Percentiles rank a stretch among this genome's conserved stretches.
phyloP scores from a whole-genome alignment of 1,140 invertebrate species.

The Polyergus mexicanus region DNA sequence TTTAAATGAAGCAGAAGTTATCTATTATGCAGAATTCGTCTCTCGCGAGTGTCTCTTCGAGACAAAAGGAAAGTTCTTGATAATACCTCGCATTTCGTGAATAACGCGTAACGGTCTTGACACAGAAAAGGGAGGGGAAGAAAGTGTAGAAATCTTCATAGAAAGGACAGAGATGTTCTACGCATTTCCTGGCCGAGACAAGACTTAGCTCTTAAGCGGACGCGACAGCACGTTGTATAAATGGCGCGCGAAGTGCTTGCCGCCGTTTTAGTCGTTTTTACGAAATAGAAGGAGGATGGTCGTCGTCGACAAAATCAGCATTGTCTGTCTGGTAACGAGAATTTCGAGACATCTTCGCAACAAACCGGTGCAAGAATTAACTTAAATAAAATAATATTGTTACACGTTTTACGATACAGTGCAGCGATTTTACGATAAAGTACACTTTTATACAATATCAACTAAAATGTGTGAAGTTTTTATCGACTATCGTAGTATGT shows the following conservation, averaged over 20 bases:
- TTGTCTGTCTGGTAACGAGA: slow-evolving; percentile 63
- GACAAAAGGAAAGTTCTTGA: slow-evolving; percentile 62
- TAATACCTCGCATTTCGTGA: slow-evolving; percentile 46
- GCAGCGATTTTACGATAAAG: not conserved
- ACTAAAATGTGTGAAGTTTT: not conserved
- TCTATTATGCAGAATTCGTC: slow-evolving; percentile 34
- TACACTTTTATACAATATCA: not conserved
- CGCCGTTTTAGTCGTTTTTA: slow-evolving; percentile 60
- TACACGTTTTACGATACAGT: not conserved
- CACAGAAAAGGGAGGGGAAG: slow-evolving; percentile 53
- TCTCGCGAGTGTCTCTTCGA: not conserved
- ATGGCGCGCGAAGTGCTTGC: slow-evolving; percentile 55
- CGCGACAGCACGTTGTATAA: slow-evolving; percentile 60
- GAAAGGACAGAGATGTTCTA: slow-evolving; percentile 60
- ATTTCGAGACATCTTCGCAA: slow-evolving; percentile 16
- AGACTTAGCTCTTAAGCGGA: slow-evolving; percentile 73
- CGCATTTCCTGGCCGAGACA: slow-evolving; percentile 71
- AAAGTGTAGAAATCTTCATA: slow-evolving; percentile 66
- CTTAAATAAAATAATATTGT: not conserved
- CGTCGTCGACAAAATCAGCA: slow-evolving; percentile 9
- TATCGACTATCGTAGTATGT: not conserved
- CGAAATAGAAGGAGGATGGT: slow-evolving; percentile 53
- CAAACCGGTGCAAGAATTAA: not conserved
- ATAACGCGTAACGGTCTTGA: slow-evolving; percentile 32
- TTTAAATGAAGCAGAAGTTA: slow-evolving; percentile 51